Conservation (phyloP, 2,113 vertebrate genomes). For the Oncorhynchus masou region DNA sequence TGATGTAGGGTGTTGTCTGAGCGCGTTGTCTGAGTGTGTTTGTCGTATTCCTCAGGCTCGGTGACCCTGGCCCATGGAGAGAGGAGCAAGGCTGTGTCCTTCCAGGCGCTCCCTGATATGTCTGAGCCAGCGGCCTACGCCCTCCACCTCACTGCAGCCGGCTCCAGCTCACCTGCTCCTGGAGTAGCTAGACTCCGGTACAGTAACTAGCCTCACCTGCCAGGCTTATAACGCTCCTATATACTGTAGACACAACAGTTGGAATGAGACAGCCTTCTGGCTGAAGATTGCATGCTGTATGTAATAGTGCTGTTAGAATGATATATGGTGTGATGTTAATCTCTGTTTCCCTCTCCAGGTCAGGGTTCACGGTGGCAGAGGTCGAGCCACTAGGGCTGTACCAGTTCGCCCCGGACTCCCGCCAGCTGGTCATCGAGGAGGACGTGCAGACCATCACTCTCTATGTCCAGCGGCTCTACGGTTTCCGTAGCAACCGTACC, state of each 20-base stretch:
- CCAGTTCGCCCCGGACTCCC: conserved; percentile 84
- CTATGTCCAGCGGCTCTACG: conserved; percentile 85
- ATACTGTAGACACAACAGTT: no score
- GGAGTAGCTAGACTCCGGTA: conserved; percentile 84
- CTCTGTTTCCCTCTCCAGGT: conserved; percentile 61
- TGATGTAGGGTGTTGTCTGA: background rate
- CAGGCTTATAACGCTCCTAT: no score
- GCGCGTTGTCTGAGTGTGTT: background rate
- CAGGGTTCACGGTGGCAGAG: conserved; percentile 81
- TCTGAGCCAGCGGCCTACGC: conserved; percentile 75
- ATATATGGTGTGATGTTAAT: background rate
- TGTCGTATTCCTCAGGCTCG: conserved; percentile 70
- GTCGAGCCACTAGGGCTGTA: conserved; percentile 95
- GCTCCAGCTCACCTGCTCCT: conserved; percentile 68
- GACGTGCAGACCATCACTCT: conserved; percentile 75
- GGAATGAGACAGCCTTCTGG: no score
- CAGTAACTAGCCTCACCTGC: background rate
- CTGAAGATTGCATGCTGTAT: no score
- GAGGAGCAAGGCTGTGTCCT: conserved; percentile 67
- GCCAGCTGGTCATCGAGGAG: conserved; percentile 79
- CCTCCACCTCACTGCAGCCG: conserved; percentile 78
- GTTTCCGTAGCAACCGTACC: conserved; percentile 81
- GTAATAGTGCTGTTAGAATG: background rate
- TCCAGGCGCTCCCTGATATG: conserved; percentile 69
- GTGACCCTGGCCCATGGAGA: conserved; percentile 82